A percentile compares a stretch with the other conserved stretches of the same genome.
Evolutionary conservation across 2,797 vertebrate genomes (phyloP).

Genomic region (Phoeniculus purpureus): DNA sequence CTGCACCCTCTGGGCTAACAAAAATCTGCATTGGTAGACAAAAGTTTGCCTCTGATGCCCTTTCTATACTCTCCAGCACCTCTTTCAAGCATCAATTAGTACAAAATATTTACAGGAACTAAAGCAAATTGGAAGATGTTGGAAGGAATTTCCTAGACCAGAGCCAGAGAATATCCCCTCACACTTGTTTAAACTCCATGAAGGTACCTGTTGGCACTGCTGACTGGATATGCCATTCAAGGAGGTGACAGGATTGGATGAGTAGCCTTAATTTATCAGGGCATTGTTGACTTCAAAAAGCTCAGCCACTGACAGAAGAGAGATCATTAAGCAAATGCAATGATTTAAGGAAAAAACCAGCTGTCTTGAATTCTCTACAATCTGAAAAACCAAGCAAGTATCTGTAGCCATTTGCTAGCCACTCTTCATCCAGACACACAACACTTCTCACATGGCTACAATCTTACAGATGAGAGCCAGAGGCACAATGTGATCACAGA

Average conservation of each 20-base stretch:
- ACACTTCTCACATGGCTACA: background rate
- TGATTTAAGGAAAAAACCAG: constrained; percentile 20
- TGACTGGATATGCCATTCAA: background rate
- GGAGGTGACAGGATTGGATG: background rate
- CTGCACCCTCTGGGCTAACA: background rate
- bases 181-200: background rate
- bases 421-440: background rate
- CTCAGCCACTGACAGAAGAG: background rate
- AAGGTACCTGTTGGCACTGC: background rate
- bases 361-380: background rate
- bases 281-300: background rate
- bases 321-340: background rate
- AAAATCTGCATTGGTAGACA: background rate
- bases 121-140: background rate
- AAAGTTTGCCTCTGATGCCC: background rate
- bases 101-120: background rate
- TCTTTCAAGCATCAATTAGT: background rate
- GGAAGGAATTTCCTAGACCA: background rate
- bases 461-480: background rate
- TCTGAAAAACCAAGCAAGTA: background rate
- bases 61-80: background rate
- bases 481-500: background rate
- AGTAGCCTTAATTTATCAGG: background rate
- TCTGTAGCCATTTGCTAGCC: background rate
- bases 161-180: background rate